Conservation (phyloP, 1,140 invertebrate genomes). For the Aphidius gifuensis region DNA sequence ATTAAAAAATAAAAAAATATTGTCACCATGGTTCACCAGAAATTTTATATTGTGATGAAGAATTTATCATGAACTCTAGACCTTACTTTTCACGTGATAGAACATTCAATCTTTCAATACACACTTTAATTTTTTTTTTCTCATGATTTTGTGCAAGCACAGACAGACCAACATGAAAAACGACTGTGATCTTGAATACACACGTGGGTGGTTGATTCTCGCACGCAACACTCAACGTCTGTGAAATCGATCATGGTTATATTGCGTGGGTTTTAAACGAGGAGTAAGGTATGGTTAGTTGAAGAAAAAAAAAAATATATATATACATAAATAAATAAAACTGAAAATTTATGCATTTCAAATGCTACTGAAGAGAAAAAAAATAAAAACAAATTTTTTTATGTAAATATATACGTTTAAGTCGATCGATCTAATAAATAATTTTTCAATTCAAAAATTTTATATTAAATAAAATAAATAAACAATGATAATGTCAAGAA, state of each 20-base stretch:
- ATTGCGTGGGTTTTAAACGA: constrained; percentile 6
- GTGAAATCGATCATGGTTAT: constrained; percentile 7
- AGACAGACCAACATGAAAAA: neutral
- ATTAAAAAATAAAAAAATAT: too few relatives aligned
- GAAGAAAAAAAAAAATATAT: neutral
- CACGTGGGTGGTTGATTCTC: neutral
- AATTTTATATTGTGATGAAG: too few relatives aligned
- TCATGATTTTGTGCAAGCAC: too few relatives aligned
- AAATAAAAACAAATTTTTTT: too few relatives aligned
- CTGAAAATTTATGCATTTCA: too few relatives aligned
- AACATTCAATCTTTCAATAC: constrained; percentile 10
- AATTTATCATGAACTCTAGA: neutral
- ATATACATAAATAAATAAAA: neutral
- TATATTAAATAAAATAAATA: too few relatives aligned
- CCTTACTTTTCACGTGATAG: constrained; percentile 4
- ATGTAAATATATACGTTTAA: neutral
- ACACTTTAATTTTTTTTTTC: too few relatives aligned
- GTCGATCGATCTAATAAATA: neutral
- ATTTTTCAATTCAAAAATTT: neutral
- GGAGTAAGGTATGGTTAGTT: neutral
- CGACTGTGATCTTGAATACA: neutral
- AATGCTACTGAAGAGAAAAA: too few relatives aligned
- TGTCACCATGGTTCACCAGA: too few relatives aligned
- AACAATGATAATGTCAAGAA: too few relatives aligned
- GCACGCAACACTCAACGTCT: neutral